Conservation (phyloP, 2,888 invertebrate genomes). For the Leptothorax acervorum region DNA sequence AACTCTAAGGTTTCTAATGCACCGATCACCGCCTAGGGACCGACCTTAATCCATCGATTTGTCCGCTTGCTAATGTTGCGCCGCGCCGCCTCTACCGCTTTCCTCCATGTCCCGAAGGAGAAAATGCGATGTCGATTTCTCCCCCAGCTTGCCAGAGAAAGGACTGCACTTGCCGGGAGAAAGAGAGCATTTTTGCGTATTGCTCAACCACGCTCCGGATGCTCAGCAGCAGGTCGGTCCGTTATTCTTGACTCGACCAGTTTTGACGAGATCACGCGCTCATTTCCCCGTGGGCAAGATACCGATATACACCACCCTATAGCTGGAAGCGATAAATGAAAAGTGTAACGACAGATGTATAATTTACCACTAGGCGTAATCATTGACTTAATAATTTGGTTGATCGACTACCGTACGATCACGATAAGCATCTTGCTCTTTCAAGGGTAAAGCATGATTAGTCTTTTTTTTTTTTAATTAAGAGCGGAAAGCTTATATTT, state of each 20-base stretch:
- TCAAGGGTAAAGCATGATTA: background rate
- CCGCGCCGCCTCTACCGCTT: conserved; percentile 4
- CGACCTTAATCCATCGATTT: conserved; percentile 70
- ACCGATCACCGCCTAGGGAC: conserved; percentile 35
- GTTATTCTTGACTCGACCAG: conserved; percentile 9
- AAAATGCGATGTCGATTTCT: conserved; percentile 53
- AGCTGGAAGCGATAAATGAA: conserved; percentile 22
- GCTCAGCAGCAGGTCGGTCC: background rate
- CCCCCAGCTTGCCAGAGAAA: conserved; percentile 25
- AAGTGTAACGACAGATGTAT: conserved; percentile 17
- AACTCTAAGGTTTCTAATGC: conserved; percentile 55
- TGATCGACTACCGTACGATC: background rate
- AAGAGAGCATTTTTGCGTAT: conserved; percentile 29
- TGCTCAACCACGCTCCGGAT: background rate
- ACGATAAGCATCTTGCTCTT: background rate
- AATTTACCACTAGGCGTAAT: conserved; percentile 15
- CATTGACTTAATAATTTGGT: background rate
- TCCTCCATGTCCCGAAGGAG: conserved; percentile 25
- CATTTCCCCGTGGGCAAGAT: background rate
- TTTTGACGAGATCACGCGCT: conserved; percentile 1
- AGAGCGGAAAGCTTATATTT: background rate
- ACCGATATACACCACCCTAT: background rate
- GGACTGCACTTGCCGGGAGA: conserved; percentile 1
- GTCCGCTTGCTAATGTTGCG: conserved; percentile 53
- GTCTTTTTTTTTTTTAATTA: background rate